Conservation (phyloP, 1,140 invertebrate genomes). For the Rhopalosiphum maidis region DNA sequence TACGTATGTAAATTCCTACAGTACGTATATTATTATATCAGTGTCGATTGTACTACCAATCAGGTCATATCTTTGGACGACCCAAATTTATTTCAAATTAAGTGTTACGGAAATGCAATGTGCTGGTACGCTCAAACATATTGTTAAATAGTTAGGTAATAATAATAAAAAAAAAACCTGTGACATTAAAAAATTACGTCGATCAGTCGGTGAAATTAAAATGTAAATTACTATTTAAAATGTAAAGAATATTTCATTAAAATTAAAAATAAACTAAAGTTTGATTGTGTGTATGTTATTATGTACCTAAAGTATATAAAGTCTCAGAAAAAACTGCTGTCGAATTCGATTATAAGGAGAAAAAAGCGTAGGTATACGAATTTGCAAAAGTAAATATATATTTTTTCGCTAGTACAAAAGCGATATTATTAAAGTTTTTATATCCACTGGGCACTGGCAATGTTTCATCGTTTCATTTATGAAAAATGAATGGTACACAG, state of each 20-base stretch:
- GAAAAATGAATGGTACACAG: not conserved
- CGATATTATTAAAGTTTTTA: constrained; percentile 10
- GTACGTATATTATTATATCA: not conserved
- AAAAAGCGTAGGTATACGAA: not conserved
- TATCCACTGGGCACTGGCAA: not conserved
- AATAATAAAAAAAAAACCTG: not conserved
- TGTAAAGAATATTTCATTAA: not conserved
- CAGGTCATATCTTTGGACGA: not conserved
- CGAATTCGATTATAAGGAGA: not conserved
- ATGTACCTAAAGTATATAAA: not conserved
- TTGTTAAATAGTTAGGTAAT: not conserved
- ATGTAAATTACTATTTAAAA: not conserved
- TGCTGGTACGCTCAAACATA: not conserved
- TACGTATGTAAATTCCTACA: not conserved
- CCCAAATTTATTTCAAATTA: not conserved
- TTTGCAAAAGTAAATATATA: not conserved
- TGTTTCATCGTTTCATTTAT: not conserved
- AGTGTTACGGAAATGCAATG: not conserved
- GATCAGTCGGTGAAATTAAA: not conserved
- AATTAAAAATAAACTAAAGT: not conserved
- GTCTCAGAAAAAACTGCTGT: not conserved
- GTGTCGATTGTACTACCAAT: too few relatives aligned
- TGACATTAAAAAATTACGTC: not conserved
- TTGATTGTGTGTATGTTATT: not conserved
- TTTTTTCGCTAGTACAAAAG: not conserved